Conservation (phyloP, 2,888 invertebrate species). For the Mythimna pallens region DNA sequence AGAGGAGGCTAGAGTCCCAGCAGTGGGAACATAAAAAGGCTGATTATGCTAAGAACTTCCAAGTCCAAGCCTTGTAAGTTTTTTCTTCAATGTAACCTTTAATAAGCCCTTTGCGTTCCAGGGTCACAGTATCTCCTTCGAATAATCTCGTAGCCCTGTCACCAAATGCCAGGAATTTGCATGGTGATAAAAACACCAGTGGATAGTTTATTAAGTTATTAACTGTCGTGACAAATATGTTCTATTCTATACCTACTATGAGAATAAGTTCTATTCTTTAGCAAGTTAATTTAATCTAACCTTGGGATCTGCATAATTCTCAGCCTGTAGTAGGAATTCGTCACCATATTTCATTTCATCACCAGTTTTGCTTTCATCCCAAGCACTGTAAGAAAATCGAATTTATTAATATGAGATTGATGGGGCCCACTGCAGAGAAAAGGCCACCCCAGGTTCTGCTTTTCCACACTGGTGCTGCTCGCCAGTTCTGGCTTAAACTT, state of each 20-base stretch:
- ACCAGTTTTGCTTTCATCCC: slow-evolving; percentile 75
- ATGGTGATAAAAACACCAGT: background rate
- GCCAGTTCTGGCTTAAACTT: too few relatives aligned
- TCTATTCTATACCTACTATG: too few relatives aligned
- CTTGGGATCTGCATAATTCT: slow-evolving; percentile 85
- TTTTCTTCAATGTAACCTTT: too few relatives aligned
- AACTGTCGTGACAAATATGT: background rate
- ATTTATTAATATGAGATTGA: slow-evolving; percentile 1
- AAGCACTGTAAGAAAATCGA: slow-evolving; percentile 70
- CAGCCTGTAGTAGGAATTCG: slow-evolving; percentile 83
- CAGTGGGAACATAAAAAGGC: too few relatives aligned
- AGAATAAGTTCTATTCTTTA: background rate
- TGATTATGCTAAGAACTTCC: background rate
- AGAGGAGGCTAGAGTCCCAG: too few relatives aligned
- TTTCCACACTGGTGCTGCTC: too few relatives aligned
- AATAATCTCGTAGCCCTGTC: too few relatives aligned
- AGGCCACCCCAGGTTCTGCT: background rate
- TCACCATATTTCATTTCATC: slow-evolving; percentile 86
- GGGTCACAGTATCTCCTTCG: too few relatives aligned
- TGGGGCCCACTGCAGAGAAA: background rate
- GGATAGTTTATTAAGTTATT: background rate
- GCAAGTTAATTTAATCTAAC: slow-evolving; percentile 59
- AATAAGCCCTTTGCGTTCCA: too few relatives aligned
- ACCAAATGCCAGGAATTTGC: background rate
- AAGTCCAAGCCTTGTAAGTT: too few relatives aligned